Evolutionary conservation across 2,888 invertebrate genomes (phyloP).

Genomic region (Tenthredo amoena): DNA sequence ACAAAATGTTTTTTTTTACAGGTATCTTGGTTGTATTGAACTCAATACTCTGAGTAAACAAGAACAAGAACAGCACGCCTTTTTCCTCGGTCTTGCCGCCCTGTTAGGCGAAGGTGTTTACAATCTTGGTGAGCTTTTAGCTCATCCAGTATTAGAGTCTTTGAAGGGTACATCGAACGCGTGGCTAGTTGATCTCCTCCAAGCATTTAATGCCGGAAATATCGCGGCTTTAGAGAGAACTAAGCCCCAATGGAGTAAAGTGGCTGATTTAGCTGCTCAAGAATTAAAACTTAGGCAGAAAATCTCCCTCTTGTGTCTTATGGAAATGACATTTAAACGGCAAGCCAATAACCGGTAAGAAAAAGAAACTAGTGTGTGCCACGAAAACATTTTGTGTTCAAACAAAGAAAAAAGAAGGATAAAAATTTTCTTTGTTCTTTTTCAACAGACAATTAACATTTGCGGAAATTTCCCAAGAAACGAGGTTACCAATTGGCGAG

Average conservation of each 20-base stretch:
- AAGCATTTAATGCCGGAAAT: constrained; percentile 93
- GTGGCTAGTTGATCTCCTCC: constrained; percentile 93
- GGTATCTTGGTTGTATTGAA: constrained; percentile 88
- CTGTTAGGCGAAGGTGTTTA: constrained; percentile 97
- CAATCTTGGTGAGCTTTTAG: constrained; percentile 97
- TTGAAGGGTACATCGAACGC: constrained; percentile 89
- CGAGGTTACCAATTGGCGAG: constrained; percentile 90
- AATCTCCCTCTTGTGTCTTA: constrained; percentile 96
- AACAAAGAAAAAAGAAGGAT: background rate
- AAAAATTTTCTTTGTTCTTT: background rate
- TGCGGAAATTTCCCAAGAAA: constrained; percentile 92
- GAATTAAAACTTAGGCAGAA: constrained; percentile 93
- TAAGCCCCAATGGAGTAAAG: constrained; percentile 87
- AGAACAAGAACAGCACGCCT: constrained; percentile 89
- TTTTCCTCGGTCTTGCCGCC: constrained; percentile 95
- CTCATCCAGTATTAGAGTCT: constrained; percentile 95
- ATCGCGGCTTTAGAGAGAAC: constrained; percentile 85
- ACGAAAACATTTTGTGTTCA: background rate
- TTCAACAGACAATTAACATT: constrained; percentile 87
- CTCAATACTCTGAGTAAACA: constrained; percentile 83
- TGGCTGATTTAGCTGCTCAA: constrained; percentile 91
- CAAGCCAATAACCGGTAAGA: constrained; percentile 88
- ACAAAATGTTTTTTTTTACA: constrained; percentile 58
- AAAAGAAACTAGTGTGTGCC: background rate
- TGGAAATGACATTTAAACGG: constrained; percentile 99